Evolutionary conservation across 2,113 vertebrate genomes (phyloP).

Genomic region (Riparia riparia): DNA sequence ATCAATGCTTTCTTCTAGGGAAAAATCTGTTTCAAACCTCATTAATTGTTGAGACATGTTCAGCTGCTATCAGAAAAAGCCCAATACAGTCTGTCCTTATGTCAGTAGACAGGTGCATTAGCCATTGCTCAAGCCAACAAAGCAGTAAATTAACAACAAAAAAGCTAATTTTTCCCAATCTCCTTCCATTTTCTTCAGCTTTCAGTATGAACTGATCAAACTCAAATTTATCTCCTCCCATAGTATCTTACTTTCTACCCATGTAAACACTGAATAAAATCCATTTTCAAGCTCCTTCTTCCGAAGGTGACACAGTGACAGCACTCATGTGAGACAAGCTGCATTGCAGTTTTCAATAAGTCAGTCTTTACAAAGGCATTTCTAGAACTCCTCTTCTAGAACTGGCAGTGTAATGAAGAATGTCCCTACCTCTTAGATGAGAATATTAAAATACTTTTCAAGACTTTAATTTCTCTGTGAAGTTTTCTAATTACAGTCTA

Average conservation of each 20-base stretch:
- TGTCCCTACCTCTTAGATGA: fast-evolving
- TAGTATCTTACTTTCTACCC: background rate
- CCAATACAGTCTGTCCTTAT: background rate
- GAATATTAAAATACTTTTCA: background rate
- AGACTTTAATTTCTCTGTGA: background rate
- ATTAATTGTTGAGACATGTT: background rate
- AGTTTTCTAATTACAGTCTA: background rate
- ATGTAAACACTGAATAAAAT: background rate
- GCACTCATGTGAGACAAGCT: background rate
- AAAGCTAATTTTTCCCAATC: background rate
- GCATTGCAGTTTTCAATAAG: background rate
- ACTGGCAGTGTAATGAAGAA: background rate
- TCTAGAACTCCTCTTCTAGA: background rate
- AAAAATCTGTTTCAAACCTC: background rate
- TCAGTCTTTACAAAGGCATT: background rate
- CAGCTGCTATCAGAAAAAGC: background rate
- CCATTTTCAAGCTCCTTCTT: background rate
- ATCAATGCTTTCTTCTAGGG: background rate
- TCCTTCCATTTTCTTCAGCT: background rate
- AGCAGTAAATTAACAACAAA: background rate
- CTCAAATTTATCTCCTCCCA: background rate
- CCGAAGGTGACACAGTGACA: background rate
- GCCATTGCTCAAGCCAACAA: background rate
- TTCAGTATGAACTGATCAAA: background rate
- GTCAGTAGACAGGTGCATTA: background rate